Conservation (phyloP, 2,113 vertebrate species). For the Cebidichthys violaceus region DNA sequence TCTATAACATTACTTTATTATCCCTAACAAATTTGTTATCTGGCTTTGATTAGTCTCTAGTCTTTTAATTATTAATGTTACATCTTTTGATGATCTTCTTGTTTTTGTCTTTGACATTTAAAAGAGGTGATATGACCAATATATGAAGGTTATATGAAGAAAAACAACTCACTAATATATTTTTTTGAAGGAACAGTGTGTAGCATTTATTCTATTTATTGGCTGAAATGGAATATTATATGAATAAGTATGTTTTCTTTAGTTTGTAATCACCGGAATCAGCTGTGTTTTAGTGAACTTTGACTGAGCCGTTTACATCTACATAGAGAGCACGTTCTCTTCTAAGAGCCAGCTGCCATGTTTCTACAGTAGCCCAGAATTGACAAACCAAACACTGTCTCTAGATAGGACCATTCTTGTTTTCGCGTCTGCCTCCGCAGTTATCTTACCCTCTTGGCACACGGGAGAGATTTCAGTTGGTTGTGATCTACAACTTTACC, state of each 20-base stretch:
- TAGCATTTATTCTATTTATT: background rate
- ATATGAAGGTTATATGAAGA: background rate
- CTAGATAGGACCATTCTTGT: no score
- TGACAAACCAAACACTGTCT: no score
- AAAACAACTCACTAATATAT: background rate
- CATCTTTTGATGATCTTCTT: background rate
- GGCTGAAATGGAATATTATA: background rate
- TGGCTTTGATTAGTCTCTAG: background rate
- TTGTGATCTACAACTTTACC: background rate
- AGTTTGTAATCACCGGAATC: background rate
- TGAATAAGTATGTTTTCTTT: background rate
- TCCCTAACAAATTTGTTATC: background rate
- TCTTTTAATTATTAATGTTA: background rate
- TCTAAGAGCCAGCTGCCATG: no score
- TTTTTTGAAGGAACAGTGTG: conserved; percentile 1
- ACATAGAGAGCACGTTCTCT: background rate
- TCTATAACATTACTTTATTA: background rate
- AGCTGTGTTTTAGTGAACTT: background rate
- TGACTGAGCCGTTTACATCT: background rate
- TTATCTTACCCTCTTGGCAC: background rate
- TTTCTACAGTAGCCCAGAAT: no score
- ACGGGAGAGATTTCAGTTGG: background rate
- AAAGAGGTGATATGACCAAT: background rate
- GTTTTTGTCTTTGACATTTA: background rate
- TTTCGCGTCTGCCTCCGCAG: no score